Conservation (phyloP, 2,113 vertebrate genomes). For the Origma solitaria region DNA sequence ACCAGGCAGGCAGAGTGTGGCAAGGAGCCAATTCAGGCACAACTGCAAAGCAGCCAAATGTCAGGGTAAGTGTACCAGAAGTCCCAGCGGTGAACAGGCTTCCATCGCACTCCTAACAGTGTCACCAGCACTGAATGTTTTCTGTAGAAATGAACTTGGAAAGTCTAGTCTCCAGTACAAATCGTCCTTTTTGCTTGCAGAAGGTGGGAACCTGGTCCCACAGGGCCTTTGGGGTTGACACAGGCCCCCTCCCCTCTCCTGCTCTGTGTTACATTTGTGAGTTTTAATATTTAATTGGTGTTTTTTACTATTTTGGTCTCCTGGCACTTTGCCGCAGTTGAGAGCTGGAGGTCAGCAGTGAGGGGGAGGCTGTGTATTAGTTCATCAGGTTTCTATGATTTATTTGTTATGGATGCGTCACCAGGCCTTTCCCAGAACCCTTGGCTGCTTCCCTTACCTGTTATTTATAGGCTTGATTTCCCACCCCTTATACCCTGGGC, state of each 20-base stretch:
- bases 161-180: not conserved
- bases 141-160: conserved; percentile 6
- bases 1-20: not conserved
- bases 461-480: not conserved
- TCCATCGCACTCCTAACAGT: not conserved
- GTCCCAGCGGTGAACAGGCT: not conserved
- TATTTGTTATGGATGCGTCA: not conserved
- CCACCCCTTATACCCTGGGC: not conserved
- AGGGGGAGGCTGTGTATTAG: not conserved
- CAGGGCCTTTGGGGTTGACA: not conserved
- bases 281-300: conserved; percentile 33
- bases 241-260: not conserved
- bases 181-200: conserved; percentile 18
- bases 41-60: not conserved
- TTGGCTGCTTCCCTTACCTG: not conserved
- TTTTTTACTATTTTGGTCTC: not conserved
- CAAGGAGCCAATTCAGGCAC: not conserved
- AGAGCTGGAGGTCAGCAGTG: not conserved
- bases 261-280: not conserved
- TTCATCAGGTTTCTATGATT: conserved; percentile 5
- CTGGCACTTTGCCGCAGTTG: not conserved
- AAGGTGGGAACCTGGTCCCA: not conserved
- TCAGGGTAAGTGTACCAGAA: not conserved
- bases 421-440: not conserved
- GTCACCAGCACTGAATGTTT: conserved; percentile 7